Base-by-base conservation (phyloP, 2,797 vertebrate species). In the Vipera ursinii region DNA sequence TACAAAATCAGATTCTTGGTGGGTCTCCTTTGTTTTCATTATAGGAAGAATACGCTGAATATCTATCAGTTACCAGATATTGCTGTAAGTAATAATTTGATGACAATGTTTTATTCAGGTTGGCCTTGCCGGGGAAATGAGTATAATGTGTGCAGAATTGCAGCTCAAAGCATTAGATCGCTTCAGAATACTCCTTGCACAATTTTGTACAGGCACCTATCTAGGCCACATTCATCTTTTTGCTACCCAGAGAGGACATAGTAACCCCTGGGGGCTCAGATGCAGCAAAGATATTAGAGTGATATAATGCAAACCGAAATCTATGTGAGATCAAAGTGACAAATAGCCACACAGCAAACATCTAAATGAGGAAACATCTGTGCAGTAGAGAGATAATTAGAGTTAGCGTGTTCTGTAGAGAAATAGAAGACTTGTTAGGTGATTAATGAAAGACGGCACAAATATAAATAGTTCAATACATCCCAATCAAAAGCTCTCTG, bases 371-470 rank as follows among this genome's bases (percentile, higher is more conserved):
- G 92, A 95, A 96, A 89, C 87, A 96, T 95, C 91, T 93, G 91
- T 90, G 91, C 92, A 86, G 89, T 61, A 89, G 85, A 90, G 93
- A 93, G 95, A 91, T 94, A 92, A 96, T 96, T 91, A 92, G 90
- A 95, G 59, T 92, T 94, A 92, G 93, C 57, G 12, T 91, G 63
- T 93, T 93, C 91, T 78, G 93, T 60, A 94, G 86, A 92, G 94
- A 86, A 95, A 89, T 89, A 87, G 94, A 96, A 95, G 90, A 73
- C 44, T 95, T 96, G 90, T 94, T 91, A 92, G 59, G 89, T 95
- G 95, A 89, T 94, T 96, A 97, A 96, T 97, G 91, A 94, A 96
- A 95, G 96, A 95, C 57, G 91, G 88, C 91, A 93, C 0, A 1
- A 94, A 93, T 94, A 92, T 93, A 95, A 96, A 94, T 94, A 96